Percentiles rank a stretch among this genome's conserved stretches.
Evolutionary conservation across 2,888 invertebrate species (phyloP).

Genomic region (Himalopsyche kuldschensis): DNA sequence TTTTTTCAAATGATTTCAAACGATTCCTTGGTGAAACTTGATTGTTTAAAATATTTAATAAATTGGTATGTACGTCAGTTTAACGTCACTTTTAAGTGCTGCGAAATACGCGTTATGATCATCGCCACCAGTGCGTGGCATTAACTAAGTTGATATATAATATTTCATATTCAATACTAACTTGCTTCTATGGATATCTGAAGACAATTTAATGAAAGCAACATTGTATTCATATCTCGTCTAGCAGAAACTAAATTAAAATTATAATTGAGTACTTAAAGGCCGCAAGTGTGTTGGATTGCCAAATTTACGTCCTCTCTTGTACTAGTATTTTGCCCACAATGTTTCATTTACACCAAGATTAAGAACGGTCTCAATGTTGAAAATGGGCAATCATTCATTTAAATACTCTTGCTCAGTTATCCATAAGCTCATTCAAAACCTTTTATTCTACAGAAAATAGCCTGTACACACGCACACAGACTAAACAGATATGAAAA

Average conservation of each 20-base stretch:
- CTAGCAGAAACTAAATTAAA: not conserved
- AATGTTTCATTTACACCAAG: conserved; percentile 1
- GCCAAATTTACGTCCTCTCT: conserved; percentile 4
- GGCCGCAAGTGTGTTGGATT: conserved; percentile 17
- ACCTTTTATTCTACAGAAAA: not conserved
- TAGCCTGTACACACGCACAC: too few relatives aligned
- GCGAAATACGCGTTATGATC: too few relatives aligned
- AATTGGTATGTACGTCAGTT: too few relatives aligned
- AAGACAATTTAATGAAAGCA: conserved; percentile 6
- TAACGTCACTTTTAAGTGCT: too few relatives aligned
- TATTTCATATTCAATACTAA: too few relatives aligned
- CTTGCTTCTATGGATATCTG: not conserved
- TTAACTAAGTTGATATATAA: too few relatives aligned
- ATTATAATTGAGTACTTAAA: conserved; percentile 16
- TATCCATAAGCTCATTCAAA: not conserved
- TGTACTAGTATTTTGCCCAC: not conserved
- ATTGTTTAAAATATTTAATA: too few relatives aligned
- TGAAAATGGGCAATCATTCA: not conserved
- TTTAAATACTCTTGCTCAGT: not conserved
- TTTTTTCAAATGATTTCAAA: too few relatives aligned
- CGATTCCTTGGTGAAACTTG: too few relatives aligned
- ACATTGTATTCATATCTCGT: conserved; percentile 12
- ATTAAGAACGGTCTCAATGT: conserved; percentile 4
- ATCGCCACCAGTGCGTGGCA: too few relatives aligned
- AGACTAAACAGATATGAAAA: too few relatives aligned